Conservation (phyloP, 2,797 vertebrate genomes). For the Malurus splendens region DNA sequence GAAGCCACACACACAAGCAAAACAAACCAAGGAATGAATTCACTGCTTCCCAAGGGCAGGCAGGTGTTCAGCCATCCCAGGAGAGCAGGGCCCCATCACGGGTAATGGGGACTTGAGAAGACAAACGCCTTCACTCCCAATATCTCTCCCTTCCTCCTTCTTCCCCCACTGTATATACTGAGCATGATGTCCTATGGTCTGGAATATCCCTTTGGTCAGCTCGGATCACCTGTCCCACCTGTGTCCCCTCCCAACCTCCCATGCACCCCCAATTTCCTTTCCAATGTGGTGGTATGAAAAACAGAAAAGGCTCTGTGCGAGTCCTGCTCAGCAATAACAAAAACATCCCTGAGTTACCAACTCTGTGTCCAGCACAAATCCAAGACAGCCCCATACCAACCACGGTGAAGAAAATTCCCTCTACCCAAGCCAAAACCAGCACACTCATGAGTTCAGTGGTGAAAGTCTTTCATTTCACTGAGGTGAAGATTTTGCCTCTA, state of each 20-base stretch:
- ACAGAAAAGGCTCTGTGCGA: background rate
- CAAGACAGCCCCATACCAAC: background rate
- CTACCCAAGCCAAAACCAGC: background rate
- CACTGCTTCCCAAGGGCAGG: background rate
- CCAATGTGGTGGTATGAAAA: background rate
- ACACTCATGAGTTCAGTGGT: background rate
- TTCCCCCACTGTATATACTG: background rate
- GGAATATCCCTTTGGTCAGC: background rate
- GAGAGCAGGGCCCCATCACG: background rate
- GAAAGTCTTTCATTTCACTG: background rate
- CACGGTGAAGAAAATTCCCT: background rate
- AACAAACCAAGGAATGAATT: background rate
- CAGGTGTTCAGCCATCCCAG: background rate
- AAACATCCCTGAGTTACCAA: background rate
- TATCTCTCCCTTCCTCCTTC: background rate
- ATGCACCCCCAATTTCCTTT: background rate
- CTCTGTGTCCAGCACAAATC: background rate
- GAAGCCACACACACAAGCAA: background rate
- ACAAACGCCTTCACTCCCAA: background rate
- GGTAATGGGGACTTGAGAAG: background rate
- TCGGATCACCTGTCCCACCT: background rate
- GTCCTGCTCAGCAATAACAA: background rate
- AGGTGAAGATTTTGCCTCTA: constrained; percentile 13
- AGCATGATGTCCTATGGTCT: background rate
- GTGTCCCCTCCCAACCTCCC: background rate